Conservation (phyloP, 2,797 vertebrate species). For the Bufotes viridis region DNA sequence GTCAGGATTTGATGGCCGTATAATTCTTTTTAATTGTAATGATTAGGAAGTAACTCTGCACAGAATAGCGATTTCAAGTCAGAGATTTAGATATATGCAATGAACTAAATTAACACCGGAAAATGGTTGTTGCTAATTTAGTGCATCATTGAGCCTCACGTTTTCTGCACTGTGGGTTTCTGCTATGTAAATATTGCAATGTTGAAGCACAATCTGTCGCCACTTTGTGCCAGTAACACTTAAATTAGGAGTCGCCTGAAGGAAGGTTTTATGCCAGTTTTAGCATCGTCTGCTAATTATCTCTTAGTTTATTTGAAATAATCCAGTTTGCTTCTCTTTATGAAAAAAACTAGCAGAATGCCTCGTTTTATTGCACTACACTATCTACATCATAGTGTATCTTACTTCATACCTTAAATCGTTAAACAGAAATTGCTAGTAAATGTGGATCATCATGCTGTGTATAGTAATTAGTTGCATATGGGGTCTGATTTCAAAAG, state of each 20-base stretch:
- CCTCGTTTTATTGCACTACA: constrained; percentile 72
- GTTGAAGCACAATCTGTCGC: constrained; percentile 96
- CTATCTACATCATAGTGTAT: constrained; percentile 60
- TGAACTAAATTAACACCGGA: constrained; percentile 90
- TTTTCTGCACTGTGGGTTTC: constrained; percentile 95
- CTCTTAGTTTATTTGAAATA: constrained; percentile 85
- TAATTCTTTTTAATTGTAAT: constrained; percentile 62
- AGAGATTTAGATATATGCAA: constrained; percentile 76
- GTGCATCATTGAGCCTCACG: constrained; percentile 96
- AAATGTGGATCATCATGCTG: constrained; percentile 57
- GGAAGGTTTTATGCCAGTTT: constrained; percentile 85
- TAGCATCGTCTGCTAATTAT: constrained; percentile 84
- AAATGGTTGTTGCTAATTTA: constrained; percentile 99
- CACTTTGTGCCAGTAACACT: constrained; percentile 93
- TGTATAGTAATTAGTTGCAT: constrained; percentile 61
- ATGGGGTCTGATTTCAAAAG: constrained; percentile 60
- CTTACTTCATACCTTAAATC: constrained; percentile 57
- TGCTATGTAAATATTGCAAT: constrained; percentile 88
- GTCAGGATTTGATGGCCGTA: constrained; percentile 53
- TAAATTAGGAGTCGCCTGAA: constrained; percentile 94
- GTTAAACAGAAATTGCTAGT: constrained; percentile 59
- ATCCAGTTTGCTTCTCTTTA: constrained; percentile 74
- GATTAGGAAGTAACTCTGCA: constrained; percentile 53
- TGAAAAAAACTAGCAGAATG: constrained; percentile 29
- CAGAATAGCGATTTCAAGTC: constrained; percentile 71